phyloP scores from a whole-genome alignment of 2,113 vertebrate genomes.

The Oreochromis spilurus region DNA sequence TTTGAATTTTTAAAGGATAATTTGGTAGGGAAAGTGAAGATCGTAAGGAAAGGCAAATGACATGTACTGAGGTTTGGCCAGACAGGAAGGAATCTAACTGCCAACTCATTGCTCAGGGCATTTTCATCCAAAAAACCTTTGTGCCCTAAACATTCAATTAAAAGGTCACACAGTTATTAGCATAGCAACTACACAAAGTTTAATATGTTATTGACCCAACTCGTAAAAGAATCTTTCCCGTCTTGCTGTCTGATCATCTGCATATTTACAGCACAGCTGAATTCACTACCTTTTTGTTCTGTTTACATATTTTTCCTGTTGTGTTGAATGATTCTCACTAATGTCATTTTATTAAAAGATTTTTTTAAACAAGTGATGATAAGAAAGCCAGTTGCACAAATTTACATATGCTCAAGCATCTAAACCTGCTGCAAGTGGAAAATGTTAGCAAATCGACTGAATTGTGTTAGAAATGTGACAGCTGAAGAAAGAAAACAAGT shows the following conservation, averaged over 20 bases:
- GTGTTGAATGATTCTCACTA: neutral
- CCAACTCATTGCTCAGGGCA: neutral
- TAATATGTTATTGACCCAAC: neutral
- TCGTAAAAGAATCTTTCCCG: neutral
- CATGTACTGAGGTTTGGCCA: neutral
- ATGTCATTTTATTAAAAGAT: neutral
- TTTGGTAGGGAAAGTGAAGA: neutral
- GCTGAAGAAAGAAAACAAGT: neutral
- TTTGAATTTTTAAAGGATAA: neutral
- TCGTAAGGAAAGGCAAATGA: neutral
- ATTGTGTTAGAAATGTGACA: neutral
- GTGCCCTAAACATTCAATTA: neutral
- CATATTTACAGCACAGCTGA: neutral
- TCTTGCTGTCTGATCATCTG: neutral
- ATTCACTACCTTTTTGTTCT: neutral
- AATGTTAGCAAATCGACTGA: neutral
- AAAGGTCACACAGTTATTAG: neutral
- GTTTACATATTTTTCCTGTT: neutral
- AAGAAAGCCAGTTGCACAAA: neutral
- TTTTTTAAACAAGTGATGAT: neutral
- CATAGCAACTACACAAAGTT: neutral
- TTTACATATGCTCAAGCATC: neutral
- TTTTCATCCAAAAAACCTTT: neutral
- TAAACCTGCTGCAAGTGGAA: neutral
- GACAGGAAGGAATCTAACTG: neutral